These are phyloP conservation scores for Chondrosia reniformis DNA, from an alignment of 37 sponge, comb jelly and placozoan species.

Conservation along the genomic window DNA sequence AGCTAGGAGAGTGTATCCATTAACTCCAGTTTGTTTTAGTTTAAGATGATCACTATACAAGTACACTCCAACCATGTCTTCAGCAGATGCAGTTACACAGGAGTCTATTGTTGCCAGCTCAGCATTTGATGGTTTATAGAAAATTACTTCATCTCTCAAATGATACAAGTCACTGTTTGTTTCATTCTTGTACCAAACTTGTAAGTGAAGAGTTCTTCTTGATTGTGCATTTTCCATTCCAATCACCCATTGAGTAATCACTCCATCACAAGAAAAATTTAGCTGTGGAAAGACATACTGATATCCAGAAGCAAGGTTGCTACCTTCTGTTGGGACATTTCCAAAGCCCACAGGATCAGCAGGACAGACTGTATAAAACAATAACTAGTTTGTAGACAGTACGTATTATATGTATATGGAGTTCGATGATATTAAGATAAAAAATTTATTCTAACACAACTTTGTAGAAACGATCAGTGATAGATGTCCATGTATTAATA, in stretches of 20 bases:
- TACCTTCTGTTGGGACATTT: too few species aligned
- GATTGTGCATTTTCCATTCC: not conserved
- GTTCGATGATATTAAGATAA: too few species aligned
- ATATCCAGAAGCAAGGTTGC: not conserved
- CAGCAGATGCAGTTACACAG: not conserved
- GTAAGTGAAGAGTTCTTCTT: not conserved
- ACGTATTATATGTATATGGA: too few species aligned
- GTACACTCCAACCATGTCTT: not conserved
- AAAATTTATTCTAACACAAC: too few species aligned
- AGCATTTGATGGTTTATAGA: not conserved
- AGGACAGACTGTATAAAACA: too few species aligned
- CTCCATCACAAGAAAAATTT: not conserved
- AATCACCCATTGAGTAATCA: not conserved
- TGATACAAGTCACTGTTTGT: not conserved
- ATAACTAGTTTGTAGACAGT: too few species aligned
- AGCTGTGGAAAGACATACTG: slow-evolving; percentile 15
- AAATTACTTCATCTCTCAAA: not conserved
- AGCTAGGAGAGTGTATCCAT: too few species aligned
- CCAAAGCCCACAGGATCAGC: too few species aligned
- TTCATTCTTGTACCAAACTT: not conserved
- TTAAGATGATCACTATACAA: too few species aligned
- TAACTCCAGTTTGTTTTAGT: too few species aligned
- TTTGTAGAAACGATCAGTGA: too few species aligned
- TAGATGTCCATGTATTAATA: too few species aligned
- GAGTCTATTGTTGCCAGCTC: not conserved